Base-by-base conservation (phyloP, 2,888 invertebrate species). In the Phortica magna region DNA sequence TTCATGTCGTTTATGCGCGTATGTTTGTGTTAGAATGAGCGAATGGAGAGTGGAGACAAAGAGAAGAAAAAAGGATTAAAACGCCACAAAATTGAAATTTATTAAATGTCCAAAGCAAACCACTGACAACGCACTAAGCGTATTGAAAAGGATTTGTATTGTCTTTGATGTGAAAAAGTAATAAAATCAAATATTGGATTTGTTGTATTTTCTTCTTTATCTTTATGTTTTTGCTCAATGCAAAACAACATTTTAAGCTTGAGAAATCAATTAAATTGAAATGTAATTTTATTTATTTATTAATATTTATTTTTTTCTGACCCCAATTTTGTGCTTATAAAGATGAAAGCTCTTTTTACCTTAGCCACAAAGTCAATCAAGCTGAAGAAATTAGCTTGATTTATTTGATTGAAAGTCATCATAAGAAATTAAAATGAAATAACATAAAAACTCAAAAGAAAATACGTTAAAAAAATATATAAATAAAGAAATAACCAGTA, bases 41-140 rank as follows among this genome's bases (percentile, higher is more conserved):
- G 31, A 61, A 61, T 17, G 55, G 19, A 7, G 6, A 7, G 6
- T 22, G 7, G 10, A 59, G n/a, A 0, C 19, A 59, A 59, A 22
- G 10, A 59, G 22, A 22, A 17, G 19, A 19, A 61, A 22, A 31
- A 53, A 71, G 70, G 53, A 71, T 71, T 68, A 71, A 68, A 68
- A 55, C 55, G 31, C 12, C 31, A 55, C 31, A 55, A 53, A 55
- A 55, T 55, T 71, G 70, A 71, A 71, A 71, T 71, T 71, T 71
- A 71, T 53, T 71, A 71, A 71, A 71, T 53, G 31, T 12, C n/a
- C 19, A n/a, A 61, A 61, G 61, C 22, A 61, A 61, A 22, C 10
- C 61, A 61, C n/a, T 61, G 61, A 17, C 10, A 9, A 61, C 19
- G 10, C 61, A 61, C 31, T 31, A 31, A 31, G 31, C 31, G 31